Base-by-base conservation (phyloP, 2,113 vertebrate genomes). In the Toxotes jaculatrix region DNA sequence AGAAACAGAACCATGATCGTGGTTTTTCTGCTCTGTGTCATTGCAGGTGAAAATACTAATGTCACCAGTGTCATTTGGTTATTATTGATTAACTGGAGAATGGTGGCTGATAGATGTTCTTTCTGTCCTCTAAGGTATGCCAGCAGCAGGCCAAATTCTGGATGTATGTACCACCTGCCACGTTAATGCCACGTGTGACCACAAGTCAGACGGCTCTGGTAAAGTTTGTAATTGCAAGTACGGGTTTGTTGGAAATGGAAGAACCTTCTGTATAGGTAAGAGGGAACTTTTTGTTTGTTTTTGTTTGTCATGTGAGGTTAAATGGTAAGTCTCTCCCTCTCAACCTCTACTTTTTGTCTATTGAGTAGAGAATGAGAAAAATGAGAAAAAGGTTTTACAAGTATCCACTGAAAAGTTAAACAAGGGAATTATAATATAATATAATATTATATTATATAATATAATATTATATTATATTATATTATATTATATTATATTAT, bases 221-320 rank as follows among this genome's bases (percentile, higher is more conserved):
- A 96, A 96, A 70, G 90, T 96, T 65, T 99, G 98, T 56, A 96
- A 96, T 85, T 99, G 98, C 93, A 97, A 97, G 86, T 98, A 97
- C 2, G 98, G 98, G 66, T 98, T 98, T 88, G 94, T 96, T 60
- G 98, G 98, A 79, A 98, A 99, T 6, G 98, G 98, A 65, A 96
- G 95, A 83, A 97, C 93, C 0, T 89, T 93, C 17, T 99, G 98
- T 89, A 86, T 95, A 88, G 98, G 98, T 99, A 84, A 19, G 60
- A 74, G 87, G 66, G 9, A 17, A 10, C 0, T 31, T 2, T 16
- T 31, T 31, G 1, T n/a, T 23, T 55, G 9, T n/a, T 3, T 55
- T 21, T 53, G 9, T 10, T 53, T 10, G 7, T 27, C 23, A 55
- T 27, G n/a, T n/a, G 7, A n/a, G 9, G 1, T 61, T 61, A 34